Evolutionary conservation across 1,140 invertebrate genomes (phyloP).

Genomic region (Bilobella aurantiaca): DNA sequence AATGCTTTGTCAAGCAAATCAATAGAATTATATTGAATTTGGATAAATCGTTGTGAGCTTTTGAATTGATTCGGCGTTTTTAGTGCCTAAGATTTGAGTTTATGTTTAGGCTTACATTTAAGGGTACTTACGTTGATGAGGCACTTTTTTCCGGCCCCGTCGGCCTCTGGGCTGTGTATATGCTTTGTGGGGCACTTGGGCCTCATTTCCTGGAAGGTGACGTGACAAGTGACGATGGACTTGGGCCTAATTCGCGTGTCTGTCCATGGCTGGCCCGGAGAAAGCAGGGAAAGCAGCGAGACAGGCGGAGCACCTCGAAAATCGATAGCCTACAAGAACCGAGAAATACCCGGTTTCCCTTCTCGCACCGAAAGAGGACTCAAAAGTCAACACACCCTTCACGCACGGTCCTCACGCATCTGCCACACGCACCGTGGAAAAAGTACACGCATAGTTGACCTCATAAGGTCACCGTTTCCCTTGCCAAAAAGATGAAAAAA

Average conservation of each 20-base stretch:
- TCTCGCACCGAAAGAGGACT: background rate
- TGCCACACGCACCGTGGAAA: background rate
- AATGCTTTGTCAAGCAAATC: too few species aligned
- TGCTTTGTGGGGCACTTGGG: background rate
- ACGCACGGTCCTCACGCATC: background rate
- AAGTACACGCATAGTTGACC: background rate
- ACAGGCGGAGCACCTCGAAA: background rate
- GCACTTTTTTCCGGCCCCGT: too few species aligned
- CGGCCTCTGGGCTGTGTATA: too few species aligned
- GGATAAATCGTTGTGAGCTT: too few species aligned
- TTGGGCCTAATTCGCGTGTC: background rate
- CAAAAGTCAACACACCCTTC: background rate
- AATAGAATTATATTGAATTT: too few species aligned
- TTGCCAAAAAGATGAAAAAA: too few species aligned
- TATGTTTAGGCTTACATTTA: too few species aligned
- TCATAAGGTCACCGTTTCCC: too few species aligned
- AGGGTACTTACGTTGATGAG: too few species aligned
- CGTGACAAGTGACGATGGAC: background rate
- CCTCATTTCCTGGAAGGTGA: background rate
- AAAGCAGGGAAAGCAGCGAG: background rate
- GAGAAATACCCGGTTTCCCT: background rate
- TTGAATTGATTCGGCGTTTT: too few species aligned
- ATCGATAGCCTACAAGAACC: slow-evolving; percentile 8
- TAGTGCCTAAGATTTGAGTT: too few species aligned
- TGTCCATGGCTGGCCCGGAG: background rate